Base-by-base conservation (phyloP, 2,113 vertebrate species). In the Cromileptes altivelis region DNA sequence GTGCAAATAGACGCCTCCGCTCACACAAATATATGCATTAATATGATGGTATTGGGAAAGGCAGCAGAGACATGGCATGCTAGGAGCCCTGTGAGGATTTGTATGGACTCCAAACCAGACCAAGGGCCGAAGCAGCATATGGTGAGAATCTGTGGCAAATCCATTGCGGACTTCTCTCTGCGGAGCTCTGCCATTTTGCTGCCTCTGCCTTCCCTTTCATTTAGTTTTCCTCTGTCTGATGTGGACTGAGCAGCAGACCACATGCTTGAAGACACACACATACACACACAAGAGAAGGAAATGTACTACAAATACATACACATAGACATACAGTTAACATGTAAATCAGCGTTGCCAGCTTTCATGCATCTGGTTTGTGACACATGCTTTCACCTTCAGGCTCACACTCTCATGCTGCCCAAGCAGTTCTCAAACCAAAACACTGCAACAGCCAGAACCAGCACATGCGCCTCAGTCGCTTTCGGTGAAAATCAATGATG, bases 71-170 rank as follows among this genome's bases (percentile, higher is more conserved):
- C 21, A 53, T 65, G 45, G 64, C 18, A 5, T 19, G 49, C 30
- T 27, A 4, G 13, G 17, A 62, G 37, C 58, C 62, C 25, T 49
- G 45, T 53, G 69, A 50, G 52, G n/a, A n/a, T 19, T 65, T 49
- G 50, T 55, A 61, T 2, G 25, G 40, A 42, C 47, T 11, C 64
- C 23, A 19, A 58, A 62, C 55, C 47, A 45, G 45, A 49, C 42
- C 18, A 33, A 61, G 65, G 60, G 33, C 56, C 10, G 4, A 6
- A 80, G 52, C 19, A 73, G 68, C 82, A 76, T 80, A 61, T 74
- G 75, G 78, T 70, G 27, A 27, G 23, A 67, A 68, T 72, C 49
- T 69, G 70, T 69, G 60, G 49, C 15, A 14, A 58, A n/a, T 63
- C 25, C 80, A 74, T 14, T 53, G 49, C 3, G 27, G 40, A 77